Conservation (phyloP, 1,140 invertebrate genomes). For the Eriocheir sinensis region DNA sequence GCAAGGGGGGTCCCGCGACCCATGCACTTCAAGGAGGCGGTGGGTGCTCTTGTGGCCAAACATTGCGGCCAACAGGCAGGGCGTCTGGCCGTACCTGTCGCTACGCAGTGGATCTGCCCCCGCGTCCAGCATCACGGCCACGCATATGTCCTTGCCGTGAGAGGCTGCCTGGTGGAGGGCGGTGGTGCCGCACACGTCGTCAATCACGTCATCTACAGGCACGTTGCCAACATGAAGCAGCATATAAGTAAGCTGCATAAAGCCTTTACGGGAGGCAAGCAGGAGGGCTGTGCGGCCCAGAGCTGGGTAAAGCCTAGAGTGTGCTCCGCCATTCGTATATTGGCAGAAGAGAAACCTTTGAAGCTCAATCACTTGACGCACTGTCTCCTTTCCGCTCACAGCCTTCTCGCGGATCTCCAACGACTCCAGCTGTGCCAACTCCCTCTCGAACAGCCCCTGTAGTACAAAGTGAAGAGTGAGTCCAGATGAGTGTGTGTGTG, state of each 20-base stretch:
- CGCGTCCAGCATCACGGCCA: not conserved
- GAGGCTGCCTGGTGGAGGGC: constrained; percentile 46
- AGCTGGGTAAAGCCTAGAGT: not conserved
- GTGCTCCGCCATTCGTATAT: not conserved
- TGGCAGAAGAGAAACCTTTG: not conserved
- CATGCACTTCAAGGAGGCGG: not conserved
- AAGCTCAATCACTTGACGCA: not conserved
- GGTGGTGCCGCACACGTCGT: not conserved
- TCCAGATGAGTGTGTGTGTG: no score
- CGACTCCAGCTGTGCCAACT: not conserved
- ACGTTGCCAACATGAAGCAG: not conserved
- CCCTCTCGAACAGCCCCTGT: not conserved
- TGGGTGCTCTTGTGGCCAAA: constrained; percentile 6
- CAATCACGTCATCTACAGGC: not conserved
- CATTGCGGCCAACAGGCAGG: constrained; percentile 37
- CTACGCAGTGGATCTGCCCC: not conserved
- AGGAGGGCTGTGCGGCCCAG: not conserved
- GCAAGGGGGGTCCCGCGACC: not conserved
- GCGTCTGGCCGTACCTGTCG: constrained; percentile 42
- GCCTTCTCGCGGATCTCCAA: not conserved
- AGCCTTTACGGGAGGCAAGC: not conserved
- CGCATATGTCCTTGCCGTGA: not conserved
- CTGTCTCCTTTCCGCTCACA: not conserved
- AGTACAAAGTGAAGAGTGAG: not conserved
- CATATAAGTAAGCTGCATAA: not conserved